Evolutionary conservation across 2,888 invertebrate genomes (phyloP).

Genomic region (Cremastinae sp.): DNA sequence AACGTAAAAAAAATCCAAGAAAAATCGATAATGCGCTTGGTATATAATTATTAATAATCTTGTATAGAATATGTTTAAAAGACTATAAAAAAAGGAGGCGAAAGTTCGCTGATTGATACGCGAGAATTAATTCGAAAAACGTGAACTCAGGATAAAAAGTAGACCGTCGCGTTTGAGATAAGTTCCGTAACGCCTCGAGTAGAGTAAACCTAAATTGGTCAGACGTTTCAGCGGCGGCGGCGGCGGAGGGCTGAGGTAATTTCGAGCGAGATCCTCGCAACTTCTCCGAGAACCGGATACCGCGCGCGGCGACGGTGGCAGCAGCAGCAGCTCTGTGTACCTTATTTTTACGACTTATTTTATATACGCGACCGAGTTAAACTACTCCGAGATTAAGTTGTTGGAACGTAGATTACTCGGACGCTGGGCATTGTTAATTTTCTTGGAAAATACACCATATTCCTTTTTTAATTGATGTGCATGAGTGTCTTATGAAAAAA

Average conservation of each 20-base stretch:
- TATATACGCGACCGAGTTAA: constrained; percentile 37
- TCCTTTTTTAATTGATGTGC: no score
- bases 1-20: no score
- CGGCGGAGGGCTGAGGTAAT: constrained; percentile 7
- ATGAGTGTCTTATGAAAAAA: no score
- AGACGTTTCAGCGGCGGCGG: constrained; percentile 20
- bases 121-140: no score
- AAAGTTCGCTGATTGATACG: no score
- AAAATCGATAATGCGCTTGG: no score
- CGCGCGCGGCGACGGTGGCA: constrained; percentile 6
- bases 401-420: constrained; percentile 24
- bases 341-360: constrained; percentile 25
- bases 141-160: no score
- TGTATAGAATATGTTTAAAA: no score
- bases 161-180: no score
- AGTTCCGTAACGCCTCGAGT: constrained; percentile 12
- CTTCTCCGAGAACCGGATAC: no score
- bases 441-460: background rate
- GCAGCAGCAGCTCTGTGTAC: background rate
- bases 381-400: constrained; percentile 42
- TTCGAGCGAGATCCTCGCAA: constrained; percentile 8
- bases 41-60: no score
- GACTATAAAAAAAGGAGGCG: no score
- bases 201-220: constrained; percentile 38
- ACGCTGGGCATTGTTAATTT: constrained; percentile 1